phyloP scores from a whole-genome alignment of 2,797 vertebrate genomes.

The Alectoris magna region DNA sequence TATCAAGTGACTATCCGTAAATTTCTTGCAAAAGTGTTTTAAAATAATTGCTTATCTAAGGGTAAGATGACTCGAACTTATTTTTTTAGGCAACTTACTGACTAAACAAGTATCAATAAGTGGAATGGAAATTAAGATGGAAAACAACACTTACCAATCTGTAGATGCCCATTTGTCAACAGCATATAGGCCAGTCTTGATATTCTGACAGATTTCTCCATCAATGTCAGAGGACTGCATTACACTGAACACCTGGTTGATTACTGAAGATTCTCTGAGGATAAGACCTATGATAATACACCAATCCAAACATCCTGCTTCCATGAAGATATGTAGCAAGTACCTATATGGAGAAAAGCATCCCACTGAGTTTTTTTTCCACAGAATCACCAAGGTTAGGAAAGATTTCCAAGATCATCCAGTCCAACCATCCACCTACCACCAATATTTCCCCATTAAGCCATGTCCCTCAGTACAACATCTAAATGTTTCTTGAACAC shows the following conservation, averaged over 20 bases:
- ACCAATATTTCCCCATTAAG: too few relatives aligned
- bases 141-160: conserved; percentile 87
- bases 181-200: conserved; percentile 87
- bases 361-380: background rate
- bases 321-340: conserved; percentile 96
- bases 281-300: conserved; percentile 94
- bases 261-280: conserved; percentile 89
- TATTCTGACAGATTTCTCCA: conserved; percentile 88
- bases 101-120: background rate
- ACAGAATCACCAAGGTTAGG: too few relatives aligned
- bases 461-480: too few relatives aligned
- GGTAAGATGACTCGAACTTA: background rate
- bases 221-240: conserved; percentile 90
- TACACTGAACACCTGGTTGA: conserved; percentile 91
- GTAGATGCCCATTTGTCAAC: conserved; percentile 92
- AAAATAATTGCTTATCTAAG: background rate
- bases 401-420: too few relatives aligned
- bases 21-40: background rate
- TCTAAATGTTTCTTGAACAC: too few relatives aligned
- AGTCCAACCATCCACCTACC: too few relatives aligned
- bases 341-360: conserved; percentile 82
- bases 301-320: conserved; percentile 98
- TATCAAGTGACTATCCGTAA: background rate
- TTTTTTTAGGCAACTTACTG: background rate
- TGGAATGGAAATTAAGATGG: background rate